Base-by-base conservation (phyloP, 2,113 vertebrate genomes). In the Lampris megalopsis region DNA sequence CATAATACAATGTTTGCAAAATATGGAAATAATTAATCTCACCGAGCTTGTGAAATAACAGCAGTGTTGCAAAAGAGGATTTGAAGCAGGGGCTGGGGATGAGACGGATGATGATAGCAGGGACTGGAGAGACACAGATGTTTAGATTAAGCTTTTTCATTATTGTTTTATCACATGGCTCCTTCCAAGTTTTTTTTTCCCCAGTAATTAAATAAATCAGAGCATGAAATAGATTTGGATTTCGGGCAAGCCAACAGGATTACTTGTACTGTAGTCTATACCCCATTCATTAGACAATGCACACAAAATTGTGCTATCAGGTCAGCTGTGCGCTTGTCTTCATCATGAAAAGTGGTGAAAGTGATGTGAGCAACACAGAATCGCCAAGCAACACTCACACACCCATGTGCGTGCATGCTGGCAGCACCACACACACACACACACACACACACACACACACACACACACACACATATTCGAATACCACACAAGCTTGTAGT, bases 21-120 rank as follows among this genome's bases (percentile, higher is more conserved):
- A 86, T 91, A 84, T 86, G 83, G 79, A 87, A 87, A 90, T 90
- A 91, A 91, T 90, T 86, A 91, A 88, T 91, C 86, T 90, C 83
- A 81, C 76, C 89, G 86, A 91, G 84, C 83, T 83, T 58, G 47
- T 71, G 77, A 88, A 93, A 93, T 79, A 88, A 63, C 85, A 83
- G 86, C 84, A 84, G 82, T 77, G 84, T 74, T 79, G 67, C 72
- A 79, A 84, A 86, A 84, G 69, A 80, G 81, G 73, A 89, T 85
- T 82, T 85, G 77, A 43, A 90, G 81, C 71, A 64, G 54, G 9
- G 58, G 79, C 79, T 61, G 59, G 48, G 80, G 84, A 82, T 85
- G 76, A 86, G 81, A 68, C 13, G 42, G 66, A 88, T 85, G 71
- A 84, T 72, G 69, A 79, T 66, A 69, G 80, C 84, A 79, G 66